phyloP scores from a whole-genome alignment of 2,888 invertebrate species.

The Diaprepes abbreviatus region DNA sequence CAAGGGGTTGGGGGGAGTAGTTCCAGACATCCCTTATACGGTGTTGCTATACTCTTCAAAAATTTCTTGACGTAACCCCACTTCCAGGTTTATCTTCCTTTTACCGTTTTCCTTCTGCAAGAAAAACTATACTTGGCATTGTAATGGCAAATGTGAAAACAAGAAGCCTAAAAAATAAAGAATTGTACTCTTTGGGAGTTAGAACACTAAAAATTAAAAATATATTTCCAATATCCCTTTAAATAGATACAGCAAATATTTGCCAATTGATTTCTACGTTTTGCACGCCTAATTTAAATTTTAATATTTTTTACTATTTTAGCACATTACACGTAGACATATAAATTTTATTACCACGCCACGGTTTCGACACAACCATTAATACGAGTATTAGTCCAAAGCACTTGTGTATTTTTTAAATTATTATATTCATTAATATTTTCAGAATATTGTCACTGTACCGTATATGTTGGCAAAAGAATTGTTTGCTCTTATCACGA shows the following conservation, averaged over 20 bases:
- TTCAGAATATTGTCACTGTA: conserved; percentile 31
- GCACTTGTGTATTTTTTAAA: conserved; percentile 46
- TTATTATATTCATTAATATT: conserved; percentile 42
- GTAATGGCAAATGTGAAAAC: too few relatives aligned
- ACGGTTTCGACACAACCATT: conserved; percentile 5
- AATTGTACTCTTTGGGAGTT: too few relatives aligned
- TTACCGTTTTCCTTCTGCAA: too few relatives aligned
- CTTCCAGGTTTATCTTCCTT: too few relatives aligned
- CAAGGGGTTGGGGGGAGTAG: too few relatives aligned
- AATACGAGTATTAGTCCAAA: conserved; percentile 29
- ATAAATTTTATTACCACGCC: background rate
- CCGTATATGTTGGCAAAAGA: conserved; percentile 18
- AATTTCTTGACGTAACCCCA: too few relatives aligned
- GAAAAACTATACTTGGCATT: too few relatives aligned
- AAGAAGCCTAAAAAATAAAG: too few relatives aligned
- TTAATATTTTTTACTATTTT: background rate
- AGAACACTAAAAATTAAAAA: too few relatives aligned
- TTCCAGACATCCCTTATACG: too few relatives aligned
- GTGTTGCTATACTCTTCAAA: too few relatives aligned
- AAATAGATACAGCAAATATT: background rate
- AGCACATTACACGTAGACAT: background rate
- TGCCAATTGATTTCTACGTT: background rate
- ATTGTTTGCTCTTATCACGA: background rate
- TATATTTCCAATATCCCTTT: background rate
- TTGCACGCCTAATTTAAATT: background rate